Conservation (phyloP, 2,888 invertebrate genomes). For the Clivina fossor region DNA sequence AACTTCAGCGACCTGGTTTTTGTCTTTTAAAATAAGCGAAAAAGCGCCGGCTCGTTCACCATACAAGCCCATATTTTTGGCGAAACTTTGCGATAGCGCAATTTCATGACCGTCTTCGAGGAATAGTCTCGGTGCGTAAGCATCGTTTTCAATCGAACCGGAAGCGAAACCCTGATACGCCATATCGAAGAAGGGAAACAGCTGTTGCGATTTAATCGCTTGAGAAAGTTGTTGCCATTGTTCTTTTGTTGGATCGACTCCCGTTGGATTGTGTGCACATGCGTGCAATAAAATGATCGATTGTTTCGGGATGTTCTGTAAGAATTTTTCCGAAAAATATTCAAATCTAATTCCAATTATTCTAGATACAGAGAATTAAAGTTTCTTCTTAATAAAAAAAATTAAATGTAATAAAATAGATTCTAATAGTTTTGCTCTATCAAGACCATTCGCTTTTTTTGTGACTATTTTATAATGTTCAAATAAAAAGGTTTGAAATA, state of each 20-base stretch:
- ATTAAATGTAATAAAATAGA: too few species aligned
- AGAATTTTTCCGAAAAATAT: too few species aligned
- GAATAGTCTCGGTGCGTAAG: conserved; percentile 85
- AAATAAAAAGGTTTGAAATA: too few species aligned
- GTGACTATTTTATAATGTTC: too few species aligned
- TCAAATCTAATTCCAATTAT: too few species aligned
- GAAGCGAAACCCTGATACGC: conserved; percentile 98
- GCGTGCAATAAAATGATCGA: conserved; percentile 92
- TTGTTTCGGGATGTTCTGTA: conserved; percentile 87
- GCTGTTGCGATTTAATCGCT: conserved; percentile 75
- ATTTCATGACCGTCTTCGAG: conserved; percentile 85
- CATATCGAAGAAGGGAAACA: conserved; percentile 96
- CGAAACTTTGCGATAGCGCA: conserved; percentile 89
- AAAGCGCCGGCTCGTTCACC: conserved; percentile 96
- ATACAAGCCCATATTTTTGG: conserved; percentile 94
- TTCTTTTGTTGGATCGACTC: conserved; percentile 83
- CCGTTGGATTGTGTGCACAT: conserved; percentile 98
- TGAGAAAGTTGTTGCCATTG: conserved; percentile 89
- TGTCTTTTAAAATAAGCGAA: conserved; percentile 70
- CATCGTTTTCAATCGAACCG: conserved; percentile 84
- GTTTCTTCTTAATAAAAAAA: too few species aligned
- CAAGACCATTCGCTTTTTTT: too few species aligned
- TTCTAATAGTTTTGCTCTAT: too few species aligned
- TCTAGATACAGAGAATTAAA: too few species aligned
- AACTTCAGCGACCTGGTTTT: conserved; percentile 79